phyloP scores from a whole-genome alignment of 2,888 invertebrate species.

The Caradrina kadenii region DNA sequence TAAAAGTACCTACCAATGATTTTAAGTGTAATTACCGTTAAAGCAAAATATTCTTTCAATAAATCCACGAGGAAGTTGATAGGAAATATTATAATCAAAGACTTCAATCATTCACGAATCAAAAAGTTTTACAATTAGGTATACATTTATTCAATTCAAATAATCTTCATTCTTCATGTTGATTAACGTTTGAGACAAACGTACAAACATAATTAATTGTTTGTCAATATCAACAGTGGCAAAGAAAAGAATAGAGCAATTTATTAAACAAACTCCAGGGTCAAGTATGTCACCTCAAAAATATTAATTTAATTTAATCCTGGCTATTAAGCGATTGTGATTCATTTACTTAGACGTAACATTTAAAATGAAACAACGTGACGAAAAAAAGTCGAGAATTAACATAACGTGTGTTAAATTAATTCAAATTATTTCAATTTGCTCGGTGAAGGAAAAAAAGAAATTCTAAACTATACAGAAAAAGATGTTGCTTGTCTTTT shows the following conservation, averaged over 20 bases:
- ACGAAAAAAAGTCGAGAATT: conserved; percentile 64
- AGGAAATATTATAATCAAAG: conserved; percentile 5
- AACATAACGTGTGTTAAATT: conserved; percentile 53
- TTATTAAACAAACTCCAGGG: conserved; percentile 70
- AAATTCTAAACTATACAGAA: conserved; percentile 12
- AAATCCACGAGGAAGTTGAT: conserved; percentile 10
- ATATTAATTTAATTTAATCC: conserved; percentile 68
- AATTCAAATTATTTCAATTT: conserved; percentile 46
- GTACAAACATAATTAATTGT: conserved; percentile 26
- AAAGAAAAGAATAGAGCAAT: conserved; percentile 67
- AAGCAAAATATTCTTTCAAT: conserved; percentile 21
- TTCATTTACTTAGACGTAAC: conserved; percentile 74
- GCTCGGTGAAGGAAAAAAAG: conserved; percentile 26
- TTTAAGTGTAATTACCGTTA: neutral
- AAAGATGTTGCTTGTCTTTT: conserved; percentile 3
- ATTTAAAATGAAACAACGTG: conserved; percentile 68
- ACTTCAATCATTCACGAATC: conserved; percentile 18
- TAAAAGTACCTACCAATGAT: too few relatives aligned
- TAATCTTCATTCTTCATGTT: conserved; percentile 27
- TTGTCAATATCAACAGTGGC: conserved; percentile 57
- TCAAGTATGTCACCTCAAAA: conserved; percentile 76
- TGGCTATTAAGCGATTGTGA: conserved; percentile 68
- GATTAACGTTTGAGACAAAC: conserved; percentile 20
- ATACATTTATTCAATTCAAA: conserved; percentile 28
- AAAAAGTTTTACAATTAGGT: conserved; percentile 8